Evolutionary conservation across 2,888 invertebrate genomes (phyloP), one percentile per base, ranked within the genome.

Genomic region (Acanthosepion esculentum): DNA sequence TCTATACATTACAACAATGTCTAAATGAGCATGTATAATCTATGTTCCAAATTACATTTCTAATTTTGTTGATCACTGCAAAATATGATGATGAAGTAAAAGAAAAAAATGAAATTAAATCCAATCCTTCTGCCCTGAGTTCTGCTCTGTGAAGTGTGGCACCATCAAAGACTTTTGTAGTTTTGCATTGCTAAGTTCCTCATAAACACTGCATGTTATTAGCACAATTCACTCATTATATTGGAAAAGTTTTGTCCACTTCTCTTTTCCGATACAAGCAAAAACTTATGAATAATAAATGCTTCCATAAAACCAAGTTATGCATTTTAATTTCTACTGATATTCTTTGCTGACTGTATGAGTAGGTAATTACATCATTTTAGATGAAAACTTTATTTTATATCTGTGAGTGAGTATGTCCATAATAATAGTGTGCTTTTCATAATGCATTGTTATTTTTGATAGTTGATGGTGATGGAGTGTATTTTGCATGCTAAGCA

Each of bases 1-100:
- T n/a, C 78, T 78, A n/a, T n/a, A 78, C 78, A 78, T 78, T 78
- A 78, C n/a, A 78, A 78, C 78, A 78, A 78, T 78, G 78, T n/a
- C 78, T 78, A 78, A 78, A 78, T 78, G 78, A 78, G 78, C 78
- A 78, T 78, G 78, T 78, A 78, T 78, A 78, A 78, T 78, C n/a
- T 78, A n/a, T n/a, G 78, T n/a, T 78, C 78, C 78, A 78, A 78
- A 78, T 78, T 78, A 78, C n/a, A n/a, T 78, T 78, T 78, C 78
- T 78, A 78, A 78, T 78, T 78, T 78, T 33, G 78, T 78, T 78
- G 78, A 78, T 78, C n/a, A n/a, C n/a, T 78, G 78, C 15, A n/a
- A 6, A 78, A 78, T 78, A 12, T 78, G 78, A 78, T 78, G 78
- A 78, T n/a, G 78, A 78, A n/a, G 78, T 33, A n/a, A n/a, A 78